Percentiles rank a stretch among this genome's conserved stretches.
These are phyloP conservation scores for Panagrolaimus sp. DNA, from an alignment of 1,140 invertebrate genomes.

Conservation along the genomic window DNA sequence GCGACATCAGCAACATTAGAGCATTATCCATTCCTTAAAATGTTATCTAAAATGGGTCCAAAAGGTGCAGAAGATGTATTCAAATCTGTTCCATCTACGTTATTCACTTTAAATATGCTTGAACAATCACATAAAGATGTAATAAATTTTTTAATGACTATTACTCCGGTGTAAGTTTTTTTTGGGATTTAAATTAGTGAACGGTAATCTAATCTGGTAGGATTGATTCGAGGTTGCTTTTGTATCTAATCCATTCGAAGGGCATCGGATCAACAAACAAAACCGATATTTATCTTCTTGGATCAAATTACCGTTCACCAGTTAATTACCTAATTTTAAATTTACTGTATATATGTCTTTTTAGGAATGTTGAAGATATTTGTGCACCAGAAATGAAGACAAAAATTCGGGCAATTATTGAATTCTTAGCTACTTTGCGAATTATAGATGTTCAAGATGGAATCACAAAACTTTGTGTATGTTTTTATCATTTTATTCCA, in stretches of 20 bases:
- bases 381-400: not conserved
- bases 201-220: too few species aligned
- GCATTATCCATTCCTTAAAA: slow-evolving; percentile 3
- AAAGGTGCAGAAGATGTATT: not conserved
- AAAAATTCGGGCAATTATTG: not conserved
- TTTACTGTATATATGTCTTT: not conserved
- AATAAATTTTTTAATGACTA: not conserved
- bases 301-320: too few species aligned
- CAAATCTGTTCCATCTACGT: not conserved
- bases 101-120: slow-evolving; percentile 2
- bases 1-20: not conserved
- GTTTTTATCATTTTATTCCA: not conserved
- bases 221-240: too few species aligned
- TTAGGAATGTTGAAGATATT: not conserved
- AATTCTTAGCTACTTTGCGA: not conserved
- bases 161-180: not conserved
- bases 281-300: too few species aligned
- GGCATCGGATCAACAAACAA: too few species aligned
- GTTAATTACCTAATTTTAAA: not conserved
- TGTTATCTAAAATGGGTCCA: not conserved
- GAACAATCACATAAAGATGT: not conserved
- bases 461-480: not conserved
- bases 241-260: too few species aligned
- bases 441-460: not conserved
- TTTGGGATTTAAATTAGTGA: too few species aligned